phyloP scores from a whole-genome alignment of 2,797 vertebrate genomes.

The Acipenser ruthenus region DNA sequence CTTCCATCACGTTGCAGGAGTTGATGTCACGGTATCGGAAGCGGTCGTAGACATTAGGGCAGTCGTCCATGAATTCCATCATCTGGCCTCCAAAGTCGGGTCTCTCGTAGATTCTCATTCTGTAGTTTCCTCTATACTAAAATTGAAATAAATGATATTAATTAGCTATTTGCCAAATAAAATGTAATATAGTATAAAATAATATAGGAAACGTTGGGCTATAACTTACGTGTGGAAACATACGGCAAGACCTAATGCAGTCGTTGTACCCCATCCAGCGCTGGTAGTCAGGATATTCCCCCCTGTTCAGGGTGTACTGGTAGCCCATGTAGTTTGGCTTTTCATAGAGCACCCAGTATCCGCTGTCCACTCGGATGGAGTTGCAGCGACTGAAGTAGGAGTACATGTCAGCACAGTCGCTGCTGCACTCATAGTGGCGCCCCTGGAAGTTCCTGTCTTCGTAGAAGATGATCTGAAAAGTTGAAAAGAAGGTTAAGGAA shows the following conservation, averaged over 20 bases:
- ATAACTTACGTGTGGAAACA: slow-evolving; percentile 64
- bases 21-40: slow-evolving; percentile 56
- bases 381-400: slow-evolving; percentile 62
- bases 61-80: slow-evolving; percentile 70
- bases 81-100: slow-evolving; percentile 55
- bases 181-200: too few species aligned
- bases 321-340: slow-evolving; percentile 61
- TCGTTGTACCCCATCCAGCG: slow-evolving; percentile 69
- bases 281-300: slow-evolving; percentile 58
- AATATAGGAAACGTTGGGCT: too few species aligned
- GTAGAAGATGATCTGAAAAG: slow-evolving; percentile 59
- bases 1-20: slow-evolving; percentile 60
- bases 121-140: slow-evolving; percentile 62
- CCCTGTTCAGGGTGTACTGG: slow-evolving; percentile 59
- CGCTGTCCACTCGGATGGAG: slow-evolving; percentile 58
- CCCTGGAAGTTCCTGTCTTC: slow-evolving; percentile 65
- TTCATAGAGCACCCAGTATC: slow-evolving; percentile 63
- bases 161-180: too few species aligned
- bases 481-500: too few species aligned
- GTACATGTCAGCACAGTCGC: slow-evolving; percentile 59
- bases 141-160: background rate
- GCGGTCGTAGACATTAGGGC: slow-evolving; percentile 55
- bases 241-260: slow-evolving; percentile 69
- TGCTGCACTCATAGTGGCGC: slow-evolving; percentile 59
- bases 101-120: slow-evolving; percentile 60